Conservation (phyloP, 2,888 invertebrate species). For the Danaus chrysippus region DNA sequence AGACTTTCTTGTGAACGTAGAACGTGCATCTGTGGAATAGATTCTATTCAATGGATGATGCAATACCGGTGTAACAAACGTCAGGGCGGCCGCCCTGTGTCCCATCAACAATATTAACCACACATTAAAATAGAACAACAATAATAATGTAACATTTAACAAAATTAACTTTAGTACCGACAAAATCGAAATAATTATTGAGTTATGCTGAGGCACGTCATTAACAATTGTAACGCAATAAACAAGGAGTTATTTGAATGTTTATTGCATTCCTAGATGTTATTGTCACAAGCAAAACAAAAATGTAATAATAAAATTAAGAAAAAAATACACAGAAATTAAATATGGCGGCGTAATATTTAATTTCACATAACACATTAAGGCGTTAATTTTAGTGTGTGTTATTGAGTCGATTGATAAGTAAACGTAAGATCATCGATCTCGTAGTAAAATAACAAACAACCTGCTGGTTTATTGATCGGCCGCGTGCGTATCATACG, state of each 20-base stretch:
- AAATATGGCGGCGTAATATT: constrained; percentile 10
- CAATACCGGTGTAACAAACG: constrained; percentile 29
- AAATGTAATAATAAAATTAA: not conserved
- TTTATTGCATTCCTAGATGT: constrained; percentile 1
- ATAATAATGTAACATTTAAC: not conserved
- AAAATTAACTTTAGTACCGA: not conserved
- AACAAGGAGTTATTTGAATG: not conserved
- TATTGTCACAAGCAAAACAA: not conserved
- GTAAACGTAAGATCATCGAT: constrained; percentile 26
- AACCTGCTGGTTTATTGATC: constrained; percentile 34
- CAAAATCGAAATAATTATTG: too few relatives aligned
- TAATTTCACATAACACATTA: constrained; percentile 5
- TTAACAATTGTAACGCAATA: not conserved
- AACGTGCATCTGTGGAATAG: not conserved
- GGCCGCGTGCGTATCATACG: constrained; percentile 34
- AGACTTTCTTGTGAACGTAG: not conserved
- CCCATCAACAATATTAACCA: not conserved
- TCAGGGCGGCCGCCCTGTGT: constrained; percentile 18
- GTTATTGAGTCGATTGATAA: constrained; percentile 11
- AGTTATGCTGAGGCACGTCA: not conserved
- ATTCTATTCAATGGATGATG: constrained; percentile 30
- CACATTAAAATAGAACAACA: not conserved
- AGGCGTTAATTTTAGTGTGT: not conserved
- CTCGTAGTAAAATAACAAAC: constrained; percentile 35
- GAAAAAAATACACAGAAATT: not conserved